Percentiles rank a stretch among this genome's conserved stretches.
Conservation (phyloP, 2,113 vertebrate genomes). For the Andinoacara biseriatus region DNA sequence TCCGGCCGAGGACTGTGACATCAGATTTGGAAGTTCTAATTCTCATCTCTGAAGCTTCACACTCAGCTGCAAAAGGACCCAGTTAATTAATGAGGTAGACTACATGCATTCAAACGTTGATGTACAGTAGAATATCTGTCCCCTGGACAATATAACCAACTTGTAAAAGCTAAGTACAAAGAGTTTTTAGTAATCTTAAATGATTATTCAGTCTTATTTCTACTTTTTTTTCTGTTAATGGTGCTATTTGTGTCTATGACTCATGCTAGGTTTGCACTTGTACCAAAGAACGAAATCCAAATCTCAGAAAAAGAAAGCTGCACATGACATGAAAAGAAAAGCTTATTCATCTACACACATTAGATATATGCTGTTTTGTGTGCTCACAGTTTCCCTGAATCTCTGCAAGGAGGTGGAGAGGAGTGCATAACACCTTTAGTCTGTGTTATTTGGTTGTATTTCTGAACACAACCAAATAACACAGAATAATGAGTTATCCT, state of each 20-base stretch:
- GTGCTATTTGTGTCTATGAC: neutral
- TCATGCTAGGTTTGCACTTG: no score
- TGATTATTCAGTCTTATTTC: neutral
- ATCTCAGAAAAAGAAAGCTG: neutral
- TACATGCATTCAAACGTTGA: neutral
- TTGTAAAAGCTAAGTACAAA: neutral
- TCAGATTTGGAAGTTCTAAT: neutral
- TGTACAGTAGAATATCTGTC: neutral
- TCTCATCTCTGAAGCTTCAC: neutral
- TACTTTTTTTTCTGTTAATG: neutral
- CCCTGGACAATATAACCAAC: neutral
- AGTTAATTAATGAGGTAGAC: neutral
- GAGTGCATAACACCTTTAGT: neutral
- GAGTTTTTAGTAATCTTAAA: neutral
- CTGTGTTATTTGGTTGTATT: neutral
- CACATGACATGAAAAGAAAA: neutral
- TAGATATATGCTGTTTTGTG: neutral
- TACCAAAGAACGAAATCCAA: neutral
- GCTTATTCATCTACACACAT: neutral
- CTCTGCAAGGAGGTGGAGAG: neutral
- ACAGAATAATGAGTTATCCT: neutral
- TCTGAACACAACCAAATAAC: neutral
- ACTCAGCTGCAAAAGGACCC: neutral
- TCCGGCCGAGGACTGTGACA: neutral
- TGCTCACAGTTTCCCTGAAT: neutral